Conservation (phyloP, 2,888 invertebrate species). For the Pocota personata region DNA sequence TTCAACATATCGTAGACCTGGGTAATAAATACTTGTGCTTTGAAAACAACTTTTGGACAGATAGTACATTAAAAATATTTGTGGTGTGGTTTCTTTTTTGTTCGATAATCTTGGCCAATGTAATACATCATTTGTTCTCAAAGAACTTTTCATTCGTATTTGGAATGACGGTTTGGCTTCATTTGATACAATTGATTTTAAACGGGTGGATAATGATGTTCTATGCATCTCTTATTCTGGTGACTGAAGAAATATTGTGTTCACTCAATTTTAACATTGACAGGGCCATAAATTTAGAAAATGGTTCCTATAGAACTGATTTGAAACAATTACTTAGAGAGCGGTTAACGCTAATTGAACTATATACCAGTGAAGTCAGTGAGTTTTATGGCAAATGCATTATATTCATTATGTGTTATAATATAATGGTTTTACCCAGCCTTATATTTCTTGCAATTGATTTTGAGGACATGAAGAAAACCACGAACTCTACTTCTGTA, state of each 20-base stretch:
- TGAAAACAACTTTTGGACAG: not conserved
- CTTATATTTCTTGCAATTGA: not conserved
- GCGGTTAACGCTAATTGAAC: not conserved
- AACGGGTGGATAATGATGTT: not conserved
- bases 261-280: not conserved
- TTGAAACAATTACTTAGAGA: constrained; percentile 11
- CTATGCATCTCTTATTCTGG: not conserved
- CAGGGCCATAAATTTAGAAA: not conserved
- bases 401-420: not conserved
- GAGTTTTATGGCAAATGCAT: not conserved
- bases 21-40: not conserved
- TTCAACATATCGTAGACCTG: not conserved
- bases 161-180: not conserved
- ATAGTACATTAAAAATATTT: not conserved
- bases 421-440: not conserved
- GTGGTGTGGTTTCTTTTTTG: not conserved
- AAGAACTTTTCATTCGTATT: not conserved
- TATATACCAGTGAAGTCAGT: not conserved
- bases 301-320: not conserved
- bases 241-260: not conserved
- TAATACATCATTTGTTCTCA: not conserved
- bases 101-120: not conserved
- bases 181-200: not conserved
- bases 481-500: not conserved
- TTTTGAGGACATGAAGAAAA: not conserved